Evolutionary conservation across 2,797 vertebrate genomes (phyloP).

Genomic region (Limnodromus scolopaceus): DNA sequence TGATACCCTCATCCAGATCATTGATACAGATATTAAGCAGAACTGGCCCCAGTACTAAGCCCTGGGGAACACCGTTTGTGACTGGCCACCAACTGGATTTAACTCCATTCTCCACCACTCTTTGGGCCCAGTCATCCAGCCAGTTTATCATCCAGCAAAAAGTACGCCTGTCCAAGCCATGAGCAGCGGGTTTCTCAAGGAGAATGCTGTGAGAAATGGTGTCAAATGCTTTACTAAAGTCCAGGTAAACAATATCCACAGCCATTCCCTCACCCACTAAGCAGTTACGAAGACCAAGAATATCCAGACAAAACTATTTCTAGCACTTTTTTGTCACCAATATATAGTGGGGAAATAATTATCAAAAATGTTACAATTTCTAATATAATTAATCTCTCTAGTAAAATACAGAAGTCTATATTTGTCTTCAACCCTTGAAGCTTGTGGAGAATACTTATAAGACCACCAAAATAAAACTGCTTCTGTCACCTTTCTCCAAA

Average conservation of each 20-base stretch:
- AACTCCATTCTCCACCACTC: neutral
- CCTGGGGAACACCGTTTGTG: neutral
- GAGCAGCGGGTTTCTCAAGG: neutral
- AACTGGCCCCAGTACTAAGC: neutral
- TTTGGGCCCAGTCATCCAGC: rapidly evolving
- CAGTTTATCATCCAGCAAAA: neutral
- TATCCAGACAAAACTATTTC: neutral
- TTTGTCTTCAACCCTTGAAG: neutral
- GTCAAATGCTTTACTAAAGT: neutral
- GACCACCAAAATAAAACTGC: neutral
- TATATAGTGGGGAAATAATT: neutral
- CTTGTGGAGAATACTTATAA: neutral
- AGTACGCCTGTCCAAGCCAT: rapidly evolving
- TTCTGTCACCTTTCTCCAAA: neutral
- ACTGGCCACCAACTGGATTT: rapidly evolving
- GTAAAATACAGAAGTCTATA: neutral
- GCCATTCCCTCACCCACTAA: no score
- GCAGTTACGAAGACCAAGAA: neutral
- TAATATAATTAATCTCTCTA: neutral
- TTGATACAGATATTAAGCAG: neutral
- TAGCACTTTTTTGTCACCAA: neutral
- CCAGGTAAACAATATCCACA: neutral
- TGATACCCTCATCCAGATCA: neutral
- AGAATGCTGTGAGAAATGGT: neutral
- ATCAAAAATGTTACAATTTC: neutral